phyloP scores from a whole-genome alignment of 92 coral and sea anemone genomes.

The Porites cylindrica region DNA sequence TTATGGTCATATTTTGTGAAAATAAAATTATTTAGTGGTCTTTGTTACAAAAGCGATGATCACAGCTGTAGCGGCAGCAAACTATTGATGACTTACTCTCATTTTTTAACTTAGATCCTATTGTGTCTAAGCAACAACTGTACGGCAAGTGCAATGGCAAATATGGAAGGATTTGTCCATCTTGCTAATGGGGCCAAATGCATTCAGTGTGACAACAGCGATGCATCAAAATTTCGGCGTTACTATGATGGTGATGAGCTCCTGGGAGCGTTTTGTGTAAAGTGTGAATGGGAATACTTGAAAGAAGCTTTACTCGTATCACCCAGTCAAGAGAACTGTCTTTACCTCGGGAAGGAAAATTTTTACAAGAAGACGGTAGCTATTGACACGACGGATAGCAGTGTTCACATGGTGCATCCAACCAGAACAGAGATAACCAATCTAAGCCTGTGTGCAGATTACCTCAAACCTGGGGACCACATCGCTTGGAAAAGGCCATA shows the following conservation, averaged over 20 bases:
- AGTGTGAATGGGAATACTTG: constrained; percentile 45
- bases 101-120: constrained; percentile 10
- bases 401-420: constrained; percentile 57
- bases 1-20: no score
- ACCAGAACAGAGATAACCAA: constrained; percentile 37
- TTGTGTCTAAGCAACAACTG: constrained; percentile 4
- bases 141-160: background rate
- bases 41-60: background rate
- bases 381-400: constrained; percentile 40
- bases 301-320: constrained; percentile 34
- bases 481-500: constrained; percentile 67
- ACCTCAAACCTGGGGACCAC: constrained; percentile 74
- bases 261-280: constrained; percentile 41
- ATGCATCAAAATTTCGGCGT: constrained; percentile 46
- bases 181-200: constrained; percentile 51
- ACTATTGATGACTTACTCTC: constrained; percentile 13
- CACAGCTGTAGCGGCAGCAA: constrained; percentile 13
- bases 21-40: no score
- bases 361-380: constrained; percentile 32
- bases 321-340: constrained; percentile 16
- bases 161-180: constrained; percentile 45
- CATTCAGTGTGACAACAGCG: constrained; percentile 48
- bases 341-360: constrained; percentile 34
- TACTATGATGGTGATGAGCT: constrained; percentile 41
- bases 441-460: constrained; percentile 37